These are phyloP conservation scores for Pantherophis alleghaniensis DNA, from an alignment of 2,797 vertebrate species.

Conservation along the genomic window DNA sequence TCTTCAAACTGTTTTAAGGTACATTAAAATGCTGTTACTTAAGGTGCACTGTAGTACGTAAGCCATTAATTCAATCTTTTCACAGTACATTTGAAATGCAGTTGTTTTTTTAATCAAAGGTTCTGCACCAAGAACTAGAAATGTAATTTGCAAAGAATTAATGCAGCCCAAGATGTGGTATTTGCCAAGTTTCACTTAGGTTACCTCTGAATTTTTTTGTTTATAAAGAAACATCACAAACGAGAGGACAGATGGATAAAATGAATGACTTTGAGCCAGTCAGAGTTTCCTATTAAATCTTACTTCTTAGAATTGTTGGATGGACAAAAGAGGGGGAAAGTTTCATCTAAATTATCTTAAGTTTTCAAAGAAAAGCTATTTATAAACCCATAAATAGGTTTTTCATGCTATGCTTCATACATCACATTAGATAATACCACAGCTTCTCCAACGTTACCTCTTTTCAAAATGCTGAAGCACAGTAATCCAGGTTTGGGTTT, in stretches of 20 bases:
- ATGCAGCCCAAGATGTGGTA: neutral
- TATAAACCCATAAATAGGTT: neutral
- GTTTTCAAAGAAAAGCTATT: neutral
- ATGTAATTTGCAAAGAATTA: neutral
- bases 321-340: neutral
- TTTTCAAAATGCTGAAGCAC: neutral
- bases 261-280: neutral
- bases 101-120: conserved; percentile 18
- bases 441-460: neutral
- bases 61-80: conserved; percentile 29
- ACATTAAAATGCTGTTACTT: neutral
- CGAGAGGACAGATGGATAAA: neutral
- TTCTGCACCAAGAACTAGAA: conserved; percentile 5
- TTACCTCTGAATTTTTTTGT: neutral
- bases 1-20: conserved; percentile 1
- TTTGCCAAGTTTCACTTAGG: neutral
- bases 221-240: neutral
- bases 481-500: neutral
- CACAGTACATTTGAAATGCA: neutral
- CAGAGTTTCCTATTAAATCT: neutral
- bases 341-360: neutral
- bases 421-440: neutral
- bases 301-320: neutral
- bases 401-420: neutral
- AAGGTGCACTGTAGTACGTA: neutral